A percentile compares a stretch with the other conserved stretches of the same genome.
These are phyloP conservation scores for Arnoldichthys spilopterus DNA, from an alignment of 2,797 vertebrate species.

Conservation along the genomic window DNA sequence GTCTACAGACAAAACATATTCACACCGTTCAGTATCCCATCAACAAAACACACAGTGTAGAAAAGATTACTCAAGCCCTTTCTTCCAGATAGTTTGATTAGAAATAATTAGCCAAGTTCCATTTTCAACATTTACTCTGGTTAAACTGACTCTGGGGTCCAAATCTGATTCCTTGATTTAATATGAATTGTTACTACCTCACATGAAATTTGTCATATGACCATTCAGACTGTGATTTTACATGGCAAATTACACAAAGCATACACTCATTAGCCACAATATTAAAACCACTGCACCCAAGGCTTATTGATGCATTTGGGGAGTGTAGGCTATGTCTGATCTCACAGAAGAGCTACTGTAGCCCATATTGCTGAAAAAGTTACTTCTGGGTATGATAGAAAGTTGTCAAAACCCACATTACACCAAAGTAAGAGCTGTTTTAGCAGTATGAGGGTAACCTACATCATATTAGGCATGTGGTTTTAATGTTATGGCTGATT, in stretches of 20 bases:
- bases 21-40: background rate
- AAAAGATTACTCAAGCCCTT: background rate
- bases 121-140: background rate
- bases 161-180: constrained; percentile 27
- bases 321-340: too few relatives aligned
- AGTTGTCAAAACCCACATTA: too few relatives aligned
- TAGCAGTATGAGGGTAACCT: too few relatives aligned
- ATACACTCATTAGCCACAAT: too few relatives aligned
- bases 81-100: background rate
- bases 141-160: background rate
- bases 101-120: constrained; percentile 6
- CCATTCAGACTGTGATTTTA: background rate
- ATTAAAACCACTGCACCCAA: too few relatives aligned
- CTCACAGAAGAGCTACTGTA: too few relatives aligned
- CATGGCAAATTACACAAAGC: background rate
- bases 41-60: background rate
- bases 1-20: constrained; percentile 15
- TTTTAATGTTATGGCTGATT: too few relatives aligned
- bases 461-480: too few relatives aligned
- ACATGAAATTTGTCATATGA: constrained; percentile 46
- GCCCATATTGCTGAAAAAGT: too few relatives aligned
- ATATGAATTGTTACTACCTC: constrained; percentile 40
- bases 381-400: too few relatives aligned
- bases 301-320: too few relatives aligned
- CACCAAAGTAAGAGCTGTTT: too few relatives aligned